Base-by-base conservation (phyloP, 2,113 vertebrate genomes). In the Microtus richardsoni region DNA sequence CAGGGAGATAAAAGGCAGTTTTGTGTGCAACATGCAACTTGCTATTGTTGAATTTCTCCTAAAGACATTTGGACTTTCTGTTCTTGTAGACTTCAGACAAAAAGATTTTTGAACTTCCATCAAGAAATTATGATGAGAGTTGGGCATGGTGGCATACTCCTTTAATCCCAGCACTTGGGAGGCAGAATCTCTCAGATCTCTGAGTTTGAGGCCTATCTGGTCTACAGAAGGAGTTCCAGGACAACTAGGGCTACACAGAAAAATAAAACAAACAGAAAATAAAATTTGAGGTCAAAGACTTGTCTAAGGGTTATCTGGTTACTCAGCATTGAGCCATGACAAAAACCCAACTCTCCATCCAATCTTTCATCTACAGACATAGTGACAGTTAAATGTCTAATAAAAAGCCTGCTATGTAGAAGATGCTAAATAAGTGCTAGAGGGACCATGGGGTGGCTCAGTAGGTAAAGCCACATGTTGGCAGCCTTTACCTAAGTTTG, bases 21-120 rank as follows among this genome's bases (percentile, higher is more conserved):
- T 58, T 58, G 5, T 94, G 66, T 64, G n/a, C 52, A 77, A 77
- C n/a, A 82, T 68, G 47, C 91, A 80, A 85, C 82, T 44, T 33
- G 9, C 17, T 12, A 39, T 36, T 70, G 41, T 44, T 8, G 19
- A 93, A 80, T 44, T 89, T 19, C 41, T 92, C 21, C 30, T 39
- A 71, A 89, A 33, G 44, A n/a, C 77, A n/a, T 73, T 73, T 86
- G 60, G 54, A 83, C 75, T 78, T 95, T 95, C 86, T 92, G 54
- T 90, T 94, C 89, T 92, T 78, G 28, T 39, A 90, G 52, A 68
- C 41, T 73, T 92, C n/a, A 28, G 86, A 68, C 88, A 47, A 86
- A 86, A 86, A 68, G 41, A 86, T 47, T 36, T 47, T 49, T 49
- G 62, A 68, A 86, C 16, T 21, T 33, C 5, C 26, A 14, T 66